Percentiles rank a stretch among this genome's conserved stretches.
Evolutionary conservation across 2,797 vertebrate species (phyloP).

Genomic region (Staurois parvus): DNA sequence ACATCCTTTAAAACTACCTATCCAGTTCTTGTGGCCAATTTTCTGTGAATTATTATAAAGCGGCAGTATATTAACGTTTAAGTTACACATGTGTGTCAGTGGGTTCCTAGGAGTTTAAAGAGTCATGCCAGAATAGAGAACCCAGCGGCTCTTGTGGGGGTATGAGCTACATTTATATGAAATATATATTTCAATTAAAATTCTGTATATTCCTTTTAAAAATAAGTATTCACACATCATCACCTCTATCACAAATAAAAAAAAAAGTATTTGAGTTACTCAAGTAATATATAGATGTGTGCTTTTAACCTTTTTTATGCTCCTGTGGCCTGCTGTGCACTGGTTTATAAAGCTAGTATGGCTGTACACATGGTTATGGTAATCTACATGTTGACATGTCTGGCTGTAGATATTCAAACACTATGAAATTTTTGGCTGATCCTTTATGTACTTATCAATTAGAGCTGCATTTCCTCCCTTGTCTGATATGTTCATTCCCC

Average conservation of each 20-base stretch:
- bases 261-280: not conserved
- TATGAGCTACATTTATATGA: no score
- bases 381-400: conserved; percentile 30
- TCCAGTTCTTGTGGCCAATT: no score
- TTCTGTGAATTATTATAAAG: no score
- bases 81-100: no score
- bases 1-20: no score
- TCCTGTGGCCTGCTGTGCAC: not conserved
- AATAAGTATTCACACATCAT: not conserved
- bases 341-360: no score
- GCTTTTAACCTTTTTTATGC: not conserved
- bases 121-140: no score
- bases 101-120: no score
- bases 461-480: conserved; percentile 30
- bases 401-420: conserved; percentile 1
- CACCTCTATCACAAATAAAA: not conserved
- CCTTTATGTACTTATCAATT: conserved; percentile 24
- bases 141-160: no score
- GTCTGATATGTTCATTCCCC: conserved; percentile 20
- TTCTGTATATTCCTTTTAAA: no score
- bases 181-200: no score
- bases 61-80: no score
- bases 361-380: conserved; percentile 5
- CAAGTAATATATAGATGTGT: not conserved
- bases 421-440: not conserved